Evolutionary conservation across 2,888 invertebrate genomes (phyloP).

Genomic region (Polietes domitor): DNA sequence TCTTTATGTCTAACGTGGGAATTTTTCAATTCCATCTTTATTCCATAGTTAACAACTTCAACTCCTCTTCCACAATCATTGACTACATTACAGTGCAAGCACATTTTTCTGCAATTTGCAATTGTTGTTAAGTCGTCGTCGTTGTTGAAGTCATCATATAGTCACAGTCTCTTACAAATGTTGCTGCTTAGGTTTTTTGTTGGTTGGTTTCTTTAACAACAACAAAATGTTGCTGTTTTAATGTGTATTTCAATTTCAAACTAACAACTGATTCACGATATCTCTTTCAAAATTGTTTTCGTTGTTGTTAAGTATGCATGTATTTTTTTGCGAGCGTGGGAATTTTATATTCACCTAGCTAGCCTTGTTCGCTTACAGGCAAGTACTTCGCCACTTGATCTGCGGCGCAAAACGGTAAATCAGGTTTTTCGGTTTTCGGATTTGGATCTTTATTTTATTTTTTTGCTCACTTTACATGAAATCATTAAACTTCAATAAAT

Average conservation of each 20-base stretch:
- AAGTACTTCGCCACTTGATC: background rate
- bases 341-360: conserved; percentile 1
- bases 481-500: conserved; percentile 67
- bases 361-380: conserved; percentile 7
- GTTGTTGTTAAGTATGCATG: conserved; percentile 3
- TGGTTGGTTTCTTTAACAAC: background rate
- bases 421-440: conserved; percentile 42
- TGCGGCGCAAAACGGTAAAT: conserved; percentile 21
- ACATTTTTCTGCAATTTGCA: conserved; percentile 59
- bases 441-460: conserved; percentile 70
- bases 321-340: conserved; percentile 35
- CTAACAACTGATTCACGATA: conserved; percentile 67
- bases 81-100: conserved; percentile 42
- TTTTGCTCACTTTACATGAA: conserved; percentile 61
- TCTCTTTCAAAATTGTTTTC: conserved; percentile 26
- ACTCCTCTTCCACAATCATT: background rate
- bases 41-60: conserved; percentile 7
- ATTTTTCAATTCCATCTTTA: conserved; percentile 43
- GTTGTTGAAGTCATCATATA: background rate
- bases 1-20: conserved; percentile 53
- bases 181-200: background rate
- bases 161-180: background rate
- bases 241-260: conserved; percentile 50
- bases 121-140: conserved; percentile 56
- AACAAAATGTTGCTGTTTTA: conserved; percentile 11